These are phyloP conservation scores for Tenodera sinensis DNA, from an alignment of 2,888 invertebrate species.

Conservation along the genomic window DNA sequence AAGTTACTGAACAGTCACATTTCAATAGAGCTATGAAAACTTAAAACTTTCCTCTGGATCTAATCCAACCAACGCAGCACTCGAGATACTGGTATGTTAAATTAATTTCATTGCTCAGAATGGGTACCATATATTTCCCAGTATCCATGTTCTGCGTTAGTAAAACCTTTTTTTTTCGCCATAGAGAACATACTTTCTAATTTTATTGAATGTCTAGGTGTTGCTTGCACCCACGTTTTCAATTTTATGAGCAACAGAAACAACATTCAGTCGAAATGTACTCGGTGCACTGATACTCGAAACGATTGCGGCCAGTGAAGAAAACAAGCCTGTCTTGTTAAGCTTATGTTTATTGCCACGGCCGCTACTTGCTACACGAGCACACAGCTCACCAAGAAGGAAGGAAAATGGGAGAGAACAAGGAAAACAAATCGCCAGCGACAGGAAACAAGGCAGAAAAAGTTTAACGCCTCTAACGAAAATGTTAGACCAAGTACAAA, in stretches of 20 bases:
- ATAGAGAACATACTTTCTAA: too few relatives aligned
- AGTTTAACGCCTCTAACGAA: neutral
- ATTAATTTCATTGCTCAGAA: too few relatives aligned
- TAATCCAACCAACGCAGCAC: too few relatives aligned
- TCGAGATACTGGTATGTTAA: too few relatives aligned
- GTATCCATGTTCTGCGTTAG: too few relatives aligned
- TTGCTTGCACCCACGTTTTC: neutral
- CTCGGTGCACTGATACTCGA: neutral
- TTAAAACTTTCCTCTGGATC: too few relatives aligned
- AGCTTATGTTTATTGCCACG: neutral
- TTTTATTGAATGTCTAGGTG: too few relatives aligned
- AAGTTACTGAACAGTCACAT: too few relatives aligned
- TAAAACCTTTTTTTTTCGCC: too few relatives aligned
- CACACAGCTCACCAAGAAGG: neutral
- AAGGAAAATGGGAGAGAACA: neutral
- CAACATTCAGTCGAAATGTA: neutral
- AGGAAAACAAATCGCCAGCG: neutral
- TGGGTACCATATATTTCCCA: too few relatives aligned
- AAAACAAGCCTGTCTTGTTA: neutral
- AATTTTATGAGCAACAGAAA: neutral
- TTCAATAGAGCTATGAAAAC: too few relatives aligned
- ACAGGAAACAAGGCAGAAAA: neutral
- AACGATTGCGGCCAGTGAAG: neutral
- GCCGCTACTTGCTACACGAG: neutral
- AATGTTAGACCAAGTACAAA: neutral